Conservation (phyloP, 2,888 invertebrate species). For the Cantharis rufa region DNA sequence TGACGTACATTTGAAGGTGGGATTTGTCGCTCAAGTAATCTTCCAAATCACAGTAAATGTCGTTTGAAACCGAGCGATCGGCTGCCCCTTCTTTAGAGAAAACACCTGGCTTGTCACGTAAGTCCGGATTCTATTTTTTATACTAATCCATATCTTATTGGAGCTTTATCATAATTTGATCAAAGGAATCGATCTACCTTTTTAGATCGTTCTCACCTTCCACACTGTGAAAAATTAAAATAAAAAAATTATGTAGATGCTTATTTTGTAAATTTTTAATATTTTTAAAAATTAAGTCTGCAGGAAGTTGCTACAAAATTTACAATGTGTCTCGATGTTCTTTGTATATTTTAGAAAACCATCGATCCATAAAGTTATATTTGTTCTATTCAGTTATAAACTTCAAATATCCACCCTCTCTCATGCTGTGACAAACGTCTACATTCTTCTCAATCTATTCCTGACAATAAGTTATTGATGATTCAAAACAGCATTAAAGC, state of each 20-base stretch:
- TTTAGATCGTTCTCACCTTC: not conserved
- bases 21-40: conserved; percentile 28
- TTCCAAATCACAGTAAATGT: conserved; percentile 23
- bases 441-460: conserved; percentile 12
- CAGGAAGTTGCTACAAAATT: not conserved
- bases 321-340: not conserved
- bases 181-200: conserved; percentile 30
- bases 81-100: conserved; percentile 5
- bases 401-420: conserved; percentile 21
- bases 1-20: conserved; percentile 12
- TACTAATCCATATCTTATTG: conserved; percentile 32
- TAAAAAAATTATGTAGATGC: not conserved
- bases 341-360: conserved; percentile 6
- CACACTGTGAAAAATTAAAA: not conserved
- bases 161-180: conserved; percentile 30
- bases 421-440: conserved; percentile 25
- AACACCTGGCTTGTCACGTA: conserved; percentile 32
- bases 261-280: not conserved
- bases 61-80: conserved; percentile 11
- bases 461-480: conserved; percentile 30
- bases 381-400: not conserved
- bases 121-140: conserved; percentile 33
- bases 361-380: conserved; percentile 17
- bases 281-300: not conserved
- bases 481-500: not conserved